Conservation (phyloP, 2,888 invertebrate genomes). For the Eupithecia subfuscata region DNA sequence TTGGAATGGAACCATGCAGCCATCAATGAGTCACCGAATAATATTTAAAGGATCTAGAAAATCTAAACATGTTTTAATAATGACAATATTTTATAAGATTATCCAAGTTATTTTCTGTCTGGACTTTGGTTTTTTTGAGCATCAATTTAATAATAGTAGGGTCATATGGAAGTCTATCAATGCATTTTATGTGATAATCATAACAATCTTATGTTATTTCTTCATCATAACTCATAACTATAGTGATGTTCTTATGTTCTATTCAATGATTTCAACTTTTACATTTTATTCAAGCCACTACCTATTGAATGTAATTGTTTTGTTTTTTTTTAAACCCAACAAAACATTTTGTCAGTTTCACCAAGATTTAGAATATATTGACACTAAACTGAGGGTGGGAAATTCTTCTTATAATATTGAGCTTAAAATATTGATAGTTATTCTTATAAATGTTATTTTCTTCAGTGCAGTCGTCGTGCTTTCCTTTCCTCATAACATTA, state of each 20-base stretch:
- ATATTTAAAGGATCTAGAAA: neutral
- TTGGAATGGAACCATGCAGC: neutral
- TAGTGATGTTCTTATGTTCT: neutral
- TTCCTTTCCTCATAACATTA: no score
- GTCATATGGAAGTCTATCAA: neutral
- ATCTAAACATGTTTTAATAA: neutral
- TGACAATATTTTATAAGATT: neutral
- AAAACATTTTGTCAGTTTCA: slow-evolving; percentile 11
- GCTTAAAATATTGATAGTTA: neutral
- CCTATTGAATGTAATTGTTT: neutral
- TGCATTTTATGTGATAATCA: neutral
- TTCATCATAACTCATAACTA: neutral
- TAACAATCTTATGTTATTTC: neutral
- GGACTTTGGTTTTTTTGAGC: neutral
- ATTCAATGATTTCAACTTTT: no score
- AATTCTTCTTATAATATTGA: neutral
- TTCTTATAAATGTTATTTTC: neutral
- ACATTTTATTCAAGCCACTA: neutral
- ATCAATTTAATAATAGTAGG: neutral
- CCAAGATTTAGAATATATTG: neutral
- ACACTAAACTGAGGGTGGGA: neutral
- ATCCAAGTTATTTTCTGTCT: neutral
- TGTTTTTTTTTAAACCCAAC: neutral
- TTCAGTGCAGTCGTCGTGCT: neutral
- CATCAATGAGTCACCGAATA: neutral